phyloP scores from a whole-genome alignment of 1,140 invertebrate genomes.

The Pachypeltis micranthus region DNA sequence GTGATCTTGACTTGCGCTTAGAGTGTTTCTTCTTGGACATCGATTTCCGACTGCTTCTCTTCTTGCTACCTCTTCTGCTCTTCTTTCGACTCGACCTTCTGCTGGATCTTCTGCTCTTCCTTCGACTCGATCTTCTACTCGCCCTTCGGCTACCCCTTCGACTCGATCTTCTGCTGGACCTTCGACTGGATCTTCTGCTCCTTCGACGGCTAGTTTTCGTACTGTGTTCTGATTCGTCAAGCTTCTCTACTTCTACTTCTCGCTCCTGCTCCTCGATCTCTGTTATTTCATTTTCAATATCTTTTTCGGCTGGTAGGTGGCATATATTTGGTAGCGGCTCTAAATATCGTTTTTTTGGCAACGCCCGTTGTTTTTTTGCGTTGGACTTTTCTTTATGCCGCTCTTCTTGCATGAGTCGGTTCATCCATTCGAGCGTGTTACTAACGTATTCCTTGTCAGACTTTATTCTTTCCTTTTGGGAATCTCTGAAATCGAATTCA shows the following conservation, averaged over 20 bases:
- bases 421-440: background rate
- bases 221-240: background rate
- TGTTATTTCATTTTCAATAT: background rate
- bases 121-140: conserved; percentile 3
- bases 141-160: background rate
- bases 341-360: too few relatives aligned
- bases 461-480: background rate
- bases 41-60: too few relatives aligned
- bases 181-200: conserved; percentile 5
- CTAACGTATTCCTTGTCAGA: background rate
- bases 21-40: too few relatives aligned
- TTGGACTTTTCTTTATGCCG: background rate
- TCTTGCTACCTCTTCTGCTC: background rate
- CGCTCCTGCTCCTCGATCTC: background rate
- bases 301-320: background rate
- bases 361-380: too few relatives aligned
- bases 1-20: too few relatives aligned
- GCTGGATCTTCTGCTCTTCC: background rate
- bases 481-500: background rate
- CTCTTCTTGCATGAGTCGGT: background rate
- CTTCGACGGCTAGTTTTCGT: background rate
- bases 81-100: background rate
- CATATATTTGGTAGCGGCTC: too few relatives aligned
- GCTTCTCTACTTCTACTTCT: conserved; percentile 1
- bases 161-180: background rate